Conservation (phyloP, 2,888 invertebrate genomes). For the Phorcus lineatus region DNA sequence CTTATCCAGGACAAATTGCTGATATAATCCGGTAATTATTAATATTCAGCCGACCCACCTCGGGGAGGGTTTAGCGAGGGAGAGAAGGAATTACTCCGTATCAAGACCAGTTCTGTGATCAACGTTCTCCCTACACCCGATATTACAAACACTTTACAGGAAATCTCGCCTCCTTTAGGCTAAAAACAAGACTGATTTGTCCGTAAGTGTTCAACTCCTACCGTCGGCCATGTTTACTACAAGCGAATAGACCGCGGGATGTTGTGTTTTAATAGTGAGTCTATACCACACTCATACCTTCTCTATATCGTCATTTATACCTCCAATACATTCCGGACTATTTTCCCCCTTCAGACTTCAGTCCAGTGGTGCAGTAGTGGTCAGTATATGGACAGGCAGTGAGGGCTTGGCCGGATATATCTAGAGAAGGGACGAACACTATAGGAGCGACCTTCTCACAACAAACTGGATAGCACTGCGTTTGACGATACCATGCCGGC, state of each 20-base stretch:
- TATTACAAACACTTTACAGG: not conserved
- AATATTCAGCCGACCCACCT: not conserved
- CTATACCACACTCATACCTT: not conserved
- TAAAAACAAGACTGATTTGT: slow-evolving; percentile 5
- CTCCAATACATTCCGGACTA: too few relatives aligned
- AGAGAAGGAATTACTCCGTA: not conserved
- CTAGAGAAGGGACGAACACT: not conserved
- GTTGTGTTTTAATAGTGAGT: not conserved
- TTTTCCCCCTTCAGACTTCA: not conserved
- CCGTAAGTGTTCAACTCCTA: not conserved
- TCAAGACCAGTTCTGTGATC: too few relatives aligned
- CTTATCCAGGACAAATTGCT: slow-evolving; percentile 16
- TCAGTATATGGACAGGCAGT: not conserved
- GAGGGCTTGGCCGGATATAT: not conserved
- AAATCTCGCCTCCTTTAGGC: not conserved
- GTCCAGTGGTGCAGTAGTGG: not conserved
- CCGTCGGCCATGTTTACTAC: slow-evolving; percentile 16
- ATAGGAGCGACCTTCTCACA: not conserved
- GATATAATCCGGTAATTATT: slow-evolving; percentile 21
- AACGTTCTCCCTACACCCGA: not conserved
- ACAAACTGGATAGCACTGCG: slow-evolving; percentile 28
- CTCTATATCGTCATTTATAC: too few relatives aligned
- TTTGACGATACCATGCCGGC: slow-evolving; percentile 27
- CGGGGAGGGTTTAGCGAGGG: slow-evolving; percentile 2
- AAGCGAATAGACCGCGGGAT: slow-evolving; percentile 6